A percentile compares a stretch with the other conserved stretches of the same genome.
Conservation (phyloP, 2,113 vertebrate genomes). For the Laticauda laticaudata region DNA sequence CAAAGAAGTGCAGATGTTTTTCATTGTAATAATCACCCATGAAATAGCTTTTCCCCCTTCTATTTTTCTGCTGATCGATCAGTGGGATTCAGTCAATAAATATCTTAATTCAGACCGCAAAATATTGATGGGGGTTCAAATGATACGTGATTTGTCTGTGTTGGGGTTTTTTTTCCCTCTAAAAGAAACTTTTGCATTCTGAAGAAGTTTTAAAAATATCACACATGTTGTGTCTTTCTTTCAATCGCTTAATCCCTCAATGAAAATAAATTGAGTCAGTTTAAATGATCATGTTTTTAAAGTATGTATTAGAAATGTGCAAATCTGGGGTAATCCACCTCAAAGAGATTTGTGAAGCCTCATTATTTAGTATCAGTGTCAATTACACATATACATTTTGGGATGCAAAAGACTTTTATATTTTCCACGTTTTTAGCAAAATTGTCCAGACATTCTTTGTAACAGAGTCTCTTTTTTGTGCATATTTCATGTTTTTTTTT, state of each 20-base stretch:
- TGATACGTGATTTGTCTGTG: neutral
- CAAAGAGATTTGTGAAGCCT: neutral
- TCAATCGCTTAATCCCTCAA: neutral
- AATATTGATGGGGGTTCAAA: slow-evolving; percentile 2
- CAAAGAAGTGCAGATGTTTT: neutral
- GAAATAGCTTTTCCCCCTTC: neutral
- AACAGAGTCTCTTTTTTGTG: neutral
- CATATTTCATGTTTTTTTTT: neutral
- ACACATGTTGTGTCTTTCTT: neutral
- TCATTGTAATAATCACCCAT: neutral
- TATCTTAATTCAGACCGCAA: neutral
- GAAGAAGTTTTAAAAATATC: neutral
- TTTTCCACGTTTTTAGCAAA: neutral
- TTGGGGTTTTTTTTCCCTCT: neutral
- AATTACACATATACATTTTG: neutral
- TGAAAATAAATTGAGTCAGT: neutral
- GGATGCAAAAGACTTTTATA: neutral
- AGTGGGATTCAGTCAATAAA: neutral
- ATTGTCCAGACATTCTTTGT: neutral
- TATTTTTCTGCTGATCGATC: neutral
- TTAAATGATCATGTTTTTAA: neutral
- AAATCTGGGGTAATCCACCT: neutral
- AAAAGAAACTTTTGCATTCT: neutral
- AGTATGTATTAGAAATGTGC: neutral
- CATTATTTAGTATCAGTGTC: neutral